These are phyloP conservation scores for Chelonus insularis DNA, from an alignment of 1,140 invertebrate genomes.

Conservation along the genomic window DNA sequence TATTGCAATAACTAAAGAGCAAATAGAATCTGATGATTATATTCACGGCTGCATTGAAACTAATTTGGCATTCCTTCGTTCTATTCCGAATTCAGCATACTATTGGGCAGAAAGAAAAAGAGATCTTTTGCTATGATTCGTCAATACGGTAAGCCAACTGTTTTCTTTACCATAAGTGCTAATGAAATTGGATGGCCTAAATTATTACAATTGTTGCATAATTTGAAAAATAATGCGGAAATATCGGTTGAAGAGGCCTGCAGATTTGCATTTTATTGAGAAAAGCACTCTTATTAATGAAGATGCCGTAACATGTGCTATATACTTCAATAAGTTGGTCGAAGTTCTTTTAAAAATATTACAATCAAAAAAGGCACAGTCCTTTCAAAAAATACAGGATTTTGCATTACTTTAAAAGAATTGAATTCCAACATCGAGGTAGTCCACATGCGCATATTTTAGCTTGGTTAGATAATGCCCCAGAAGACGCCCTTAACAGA, in stretches of 20 bases:
- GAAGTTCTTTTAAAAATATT: constrained; percentile 37
- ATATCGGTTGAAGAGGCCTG: constrained; percentile 26
- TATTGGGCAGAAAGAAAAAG: constrained; percentile 34
- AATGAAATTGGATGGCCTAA: constrained; percentile 47
- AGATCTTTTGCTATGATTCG: constrained; percentile 48
- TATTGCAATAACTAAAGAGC: background rate
- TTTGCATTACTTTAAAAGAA: constrained; percentile 40
- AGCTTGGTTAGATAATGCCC: constrained; percentile 45
- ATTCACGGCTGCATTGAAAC: constrained; percentile 28
- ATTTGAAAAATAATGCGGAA: constrained; percentile 23
- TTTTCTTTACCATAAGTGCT: constrained; percentile 39
- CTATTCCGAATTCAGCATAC: constrained; percentile 29
- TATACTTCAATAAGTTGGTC: constrained; percentile 51
- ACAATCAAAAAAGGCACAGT: constrained; percentile 31
- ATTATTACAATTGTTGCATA: constrained; percentile 44
- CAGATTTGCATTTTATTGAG: constrained; percentile 36
- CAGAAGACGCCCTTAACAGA: constrained; percentile 32
- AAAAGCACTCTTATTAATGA: constrained; percentile 47
- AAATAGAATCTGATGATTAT: constrained; percentile 22
- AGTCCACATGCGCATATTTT: constrained; percentile 47
- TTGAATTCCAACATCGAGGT: constrained; percentile 50
- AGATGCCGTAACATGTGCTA: constrained; percentile 55
- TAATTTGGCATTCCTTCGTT: constrained; percentile 31
- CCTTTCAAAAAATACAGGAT: constrained; percentile 39
- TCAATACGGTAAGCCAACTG: constrained; percentile 41